phyloP scores from a whole-genome alignment of 2,113 vertebrate genomes.

The Dicrurus megarhynchus region DNA sequence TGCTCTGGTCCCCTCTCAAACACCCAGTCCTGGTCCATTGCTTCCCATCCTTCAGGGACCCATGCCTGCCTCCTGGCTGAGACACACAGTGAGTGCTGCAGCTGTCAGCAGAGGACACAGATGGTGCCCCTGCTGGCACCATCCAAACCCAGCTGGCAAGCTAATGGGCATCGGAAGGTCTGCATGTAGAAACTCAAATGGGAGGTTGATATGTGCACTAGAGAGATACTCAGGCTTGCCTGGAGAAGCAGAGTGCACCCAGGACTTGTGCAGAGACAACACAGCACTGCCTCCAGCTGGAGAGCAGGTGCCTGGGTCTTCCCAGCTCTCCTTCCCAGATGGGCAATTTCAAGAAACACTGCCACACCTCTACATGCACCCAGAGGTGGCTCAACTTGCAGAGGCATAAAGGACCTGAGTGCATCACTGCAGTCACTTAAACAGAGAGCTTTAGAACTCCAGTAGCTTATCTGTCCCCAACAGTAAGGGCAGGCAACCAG shows the following conservation, averaged over 20 bases:
- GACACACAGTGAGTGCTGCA: not conserved
- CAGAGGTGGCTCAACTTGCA: not conserved
- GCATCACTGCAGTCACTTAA: not conserved
- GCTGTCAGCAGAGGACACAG: not conserved
- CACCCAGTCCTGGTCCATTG: rapidly evolving
- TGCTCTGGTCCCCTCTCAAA: not conserved
- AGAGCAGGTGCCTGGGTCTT: not conserved
- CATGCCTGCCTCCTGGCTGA: not conserved
- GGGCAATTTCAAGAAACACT: not conserved
- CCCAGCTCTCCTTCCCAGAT: not conserved
- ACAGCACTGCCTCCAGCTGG: rapidly evolving
- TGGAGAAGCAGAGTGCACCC: not conserved
- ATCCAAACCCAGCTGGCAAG: not conserved
- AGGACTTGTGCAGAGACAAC: not conserved
- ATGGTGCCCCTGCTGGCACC: not conserved
- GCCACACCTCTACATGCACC: rapidly evolving
- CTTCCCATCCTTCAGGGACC: not conserved
- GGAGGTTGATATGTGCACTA: not conserved
- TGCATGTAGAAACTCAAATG: not conserved
- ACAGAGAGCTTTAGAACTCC: not conserved
- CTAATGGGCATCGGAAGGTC: not conserved
- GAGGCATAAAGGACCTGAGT: not conserved
- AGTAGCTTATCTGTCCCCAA: not conserved
- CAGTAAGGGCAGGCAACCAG: not conserved
- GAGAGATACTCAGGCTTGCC: not conserved